Evolutionary conservation across 64 coral and sea anemone species (phyloP).

Genomic region (Montipora foliosa): DNA sequence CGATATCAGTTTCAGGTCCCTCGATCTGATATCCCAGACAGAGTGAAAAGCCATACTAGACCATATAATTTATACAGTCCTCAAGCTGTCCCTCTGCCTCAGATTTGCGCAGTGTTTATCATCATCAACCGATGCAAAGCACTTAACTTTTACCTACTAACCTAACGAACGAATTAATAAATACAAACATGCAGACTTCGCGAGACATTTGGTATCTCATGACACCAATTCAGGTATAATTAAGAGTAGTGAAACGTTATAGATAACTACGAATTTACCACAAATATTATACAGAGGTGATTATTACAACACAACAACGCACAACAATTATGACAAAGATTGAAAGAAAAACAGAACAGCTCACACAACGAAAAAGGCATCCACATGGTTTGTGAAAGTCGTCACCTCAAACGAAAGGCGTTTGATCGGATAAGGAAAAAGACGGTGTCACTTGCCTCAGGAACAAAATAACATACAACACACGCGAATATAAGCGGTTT

Average conservation of each 20-base stretch:
- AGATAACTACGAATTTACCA: neutral
- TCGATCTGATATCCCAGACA: slow-evolving; percentile 41
- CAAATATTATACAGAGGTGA: neutral
- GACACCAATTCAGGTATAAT: neutral
- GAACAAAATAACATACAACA: neutral
- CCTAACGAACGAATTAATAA: neutral
- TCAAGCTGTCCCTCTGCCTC: slow-evolving; percentile 11
- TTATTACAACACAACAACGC: neutral
- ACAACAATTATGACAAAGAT: neutral
- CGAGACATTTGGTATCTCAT: neutral
- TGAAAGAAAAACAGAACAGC: neutral
- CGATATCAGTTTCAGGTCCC: slow-evolving; percentile 50
- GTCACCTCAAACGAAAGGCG: slow-evolving; percentile 47
- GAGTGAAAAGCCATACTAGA: slow-evolving; percentile 7
- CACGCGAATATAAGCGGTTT: neutral
- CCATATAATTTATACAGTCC: neutral
- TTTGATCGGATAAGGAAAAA: slow-evolving; percentile 84
- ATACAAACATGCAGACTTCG: neutral
- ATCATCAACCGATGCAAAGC: slow-evolving; percentile 68
- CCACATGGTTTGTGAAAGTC: slow-evolving; percentile 2
- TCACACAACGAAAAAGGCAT: neutral
- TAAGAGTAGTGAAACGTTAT: neutral
- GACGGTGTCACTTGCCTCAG: neutral
- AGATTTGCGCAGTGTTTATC: slow-evolving; percentile 88
- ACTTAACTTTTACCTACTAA: neutral